Percentiles rank a stretch among this genome's conserved stretches.
Evolutionary conservation across 2,113 vertebrate species (phyloP).

Genomic region (Tenrec ecaudatus): DNA sequence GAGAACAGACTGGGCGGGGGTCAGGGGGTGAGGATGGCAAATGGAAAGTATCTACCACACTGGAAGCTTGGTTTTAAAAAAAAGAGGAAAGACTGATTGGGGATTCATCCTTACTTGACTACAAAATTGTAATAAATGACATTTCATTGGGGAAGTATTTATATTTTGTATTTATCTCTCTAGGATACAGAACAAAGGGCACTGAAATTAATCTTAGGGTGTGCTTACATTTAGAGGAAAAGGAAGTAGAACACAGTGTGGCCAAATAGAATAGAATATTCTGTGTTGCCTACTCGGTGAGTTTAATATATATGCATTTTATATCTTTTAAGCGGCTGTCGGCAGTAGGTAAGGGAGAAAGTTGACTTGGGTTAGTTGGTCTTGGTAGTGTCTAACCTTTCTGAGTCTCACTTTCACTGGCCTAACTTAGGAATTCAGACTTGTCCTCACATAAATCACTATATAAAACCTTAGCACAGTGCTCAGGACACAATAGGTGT

Average conservation of each 20-base stretch:
- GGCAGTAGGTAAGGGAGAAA: slow-evolving; percentile 9
- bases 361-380: slow-evolving; percentile 11
- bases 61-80: not conserved
- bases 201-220: not conserved
- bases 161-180: not conserved
- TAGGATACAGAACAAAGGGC: not conserved
- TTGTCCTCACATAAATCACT: not conserved
- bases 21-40: not conserved
- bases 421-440: not conserved
- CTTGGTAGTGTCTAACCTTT: slow-evolving; percentile 19
- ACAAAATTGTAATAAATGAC: not conserved
- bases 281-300: not conserved
- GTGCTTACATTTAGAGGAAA: slow-evolving; percentile 33
- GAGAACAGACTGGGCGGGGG: not conserved
- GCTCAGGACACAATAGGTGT: not conserved
- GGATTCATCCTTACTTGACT: not conserved
- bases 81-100: not conserved
- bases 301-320: not conserved
- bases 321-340: not conserved
- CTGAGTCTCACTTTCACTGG: not conserved
- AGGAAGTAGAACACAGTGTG: not conserved
- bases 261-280: slow-evolving; percentile 23
- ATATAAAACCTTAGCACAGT: not conserved
- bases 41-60: not conserved
- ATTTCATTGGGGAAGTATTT: not conserved